Conservation (phyloP, 2,113 vertebrate genomes). For the Spheniscus mendiculus region DNA sequence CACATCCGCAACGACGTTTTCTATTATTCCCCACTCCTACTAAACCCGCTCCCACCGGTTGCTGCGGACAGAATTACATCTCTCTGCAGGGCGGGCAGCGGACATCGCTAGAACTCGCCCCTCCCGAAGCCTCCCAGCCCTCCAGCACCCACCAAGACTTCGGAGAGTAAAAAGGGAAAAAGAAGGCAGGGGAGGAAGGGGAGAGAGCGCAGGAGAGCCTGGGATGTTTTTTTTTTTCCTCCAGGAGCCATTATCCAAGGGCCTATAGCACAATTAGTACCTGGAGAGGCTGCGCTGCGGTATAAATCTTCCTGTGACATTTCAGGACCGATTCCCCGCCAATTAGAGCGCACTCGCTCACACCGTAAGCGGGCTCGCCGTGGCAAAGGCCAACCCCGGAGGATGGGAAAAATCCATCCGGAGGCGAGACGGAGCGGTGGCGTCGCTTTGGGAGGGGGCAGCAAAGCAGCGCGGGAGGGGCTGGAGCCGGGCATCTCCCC, state of each 20-base stretch:
- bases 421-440: neutral
- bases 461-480: neutral
- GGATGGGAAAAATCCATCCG: neutral
- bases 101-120: neutral
- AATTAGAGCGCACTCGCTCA: conserved; percentile 50
- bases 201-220: neutral
- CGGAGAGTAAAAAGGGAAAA: neutral
- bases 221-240: conserved; percentile 43
- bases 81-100: neutral
- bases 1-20: neutral
- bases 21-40: neutral
- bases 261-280: conserved; percentile 48
- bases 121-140: neutral
- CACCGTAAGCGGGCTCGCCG: neutral
- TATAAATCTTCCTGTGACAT: conserved; percentile 72
- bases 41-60: neutral
- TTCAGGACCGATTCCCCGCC: conserved; percentile 45
- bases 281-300: conserved; percentile 31
- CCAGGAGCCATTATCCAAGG: conserved; percentile 3
- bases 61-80: neutral
- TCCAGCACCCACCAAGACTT: neutral
- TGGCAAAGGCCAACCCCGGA: neutral
- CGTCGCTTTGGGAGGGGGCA: neutral
- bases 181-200: neutral
- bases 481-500: neutral